Conservation (phyloP, 2,113 vertebrate species). For the Rhinolophus sinicus region DNA sequence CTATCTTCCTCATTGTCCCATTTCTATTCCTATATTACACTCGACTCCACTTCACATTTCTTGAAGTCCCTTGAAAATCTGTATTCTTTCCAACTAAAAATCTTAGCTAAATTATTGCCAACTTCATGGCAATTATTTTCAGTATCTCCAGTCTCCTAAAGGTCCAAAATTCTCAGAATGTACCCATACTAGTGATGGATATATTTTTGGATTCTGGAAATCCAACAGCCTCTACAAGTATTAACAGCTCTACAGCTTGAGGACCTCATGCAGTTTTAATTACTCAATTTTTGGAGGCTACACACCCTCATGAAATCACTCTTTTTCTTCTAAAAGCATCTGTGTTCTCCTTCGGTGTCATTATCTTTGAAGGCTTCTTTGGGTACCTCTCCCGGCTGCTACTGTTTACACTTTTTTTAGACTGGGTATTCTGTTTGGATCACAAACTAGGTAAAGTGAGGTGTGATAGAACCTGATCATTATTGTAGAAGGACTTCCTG, state of each 20-base stretch:
- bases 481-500: neutral
- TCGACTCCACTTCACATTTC: neutral
- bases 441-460: neutral
- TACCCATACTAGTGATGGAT: neutral
- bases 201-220: neutral
- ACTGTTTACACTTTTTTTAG: neutral
- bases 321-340: neutral
- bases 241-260: neutral
- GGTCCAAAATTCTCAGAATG: neutral
- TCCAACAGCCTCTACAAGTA: neutral
- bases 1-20: neutral
- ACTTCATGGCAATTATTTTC: neutral
- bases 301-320: neutral
- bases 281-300: neutral
- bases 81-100: slow-evolving; percentile 14
- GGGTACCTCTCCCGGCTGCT: neutral
- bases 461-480: neutral
- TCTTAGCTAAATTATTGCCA: neutral
- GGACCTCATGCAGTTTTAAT: neutral
- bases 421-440: neutral
- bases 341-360: neutral
- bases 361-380: neutral
- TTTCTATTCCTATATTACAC: neutral
- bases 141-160: neutral
- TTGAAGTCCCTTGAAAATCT: neutral